Evolutionary conservation across 1,140 invertebrate genomes (phyloP).

Genomic region (Drosophila albomicans): DNA sequence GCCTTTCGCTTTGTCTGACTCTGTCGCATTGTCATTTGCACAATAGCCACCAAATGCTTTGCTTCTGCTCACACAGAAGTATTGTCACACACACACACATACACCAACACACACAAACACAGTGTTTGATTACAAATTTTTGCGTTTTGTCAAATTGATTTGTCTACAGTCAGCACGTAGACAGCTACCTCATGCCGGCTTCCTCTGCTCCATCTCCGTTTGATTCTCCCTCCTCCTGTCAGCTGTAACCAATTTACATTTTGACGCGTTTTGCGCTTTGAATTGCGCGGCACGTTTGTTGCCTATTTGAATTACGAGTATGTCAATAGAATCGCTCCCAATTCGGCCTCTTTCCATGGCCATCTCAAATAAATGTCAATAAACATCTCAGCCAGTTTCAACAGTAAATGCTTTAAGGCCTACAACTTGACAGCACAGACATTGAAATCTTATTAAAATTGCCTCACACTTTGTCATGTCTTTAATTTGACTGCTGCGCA

Average conservation of each 20-base stretch:
- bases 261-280: slow-evolving; percentile 65
- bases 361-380: slow-evolving; percentile 64
- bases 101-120: not conserved
- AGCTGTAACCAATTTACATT: slow-evolving; percentile 71
- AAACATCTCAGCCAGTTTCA: slow-evolving; percentile 60
- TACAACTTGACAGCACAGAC: not conserved
- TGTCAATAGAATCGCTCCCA: slow-evolving; percentile 74
- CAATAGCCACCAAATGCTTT: slow-evolving; percentile 67
- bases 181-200: slow-evolving; percentile 1
- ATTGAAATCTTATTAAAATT: not conserved
- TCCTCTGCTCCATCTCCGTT: not conserved
- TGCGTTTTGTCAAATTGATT: slow-evolving; percentile 72
- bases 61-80: slow-evolving; percentile 20
- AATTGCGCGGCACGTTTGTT: slow-evolving; percentile 78
- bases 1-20: slow-evolving; percentile 47
- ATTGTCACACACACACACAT: not conserved
- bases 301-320: slow-evolving; percentile 74
- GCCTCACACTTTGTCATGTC: not conserved
- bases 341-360: slow-evolving; percentile 11
- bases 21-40: slow-evolving; percentile 68
- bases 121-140: slow-evolving; percentile 46
- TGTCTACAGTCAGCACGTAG: slow-evolving; percentile 65
- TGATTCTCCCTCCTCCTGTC: not conserved
- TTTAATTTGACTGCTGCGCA: slow-evolving; percentile 18
- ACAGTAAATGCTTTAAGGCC: slow-evolving; percentile 45